Base-by-base conservation (phyloP, 1,140 invertebrate species). In the Euwallacea similis region DNA sequence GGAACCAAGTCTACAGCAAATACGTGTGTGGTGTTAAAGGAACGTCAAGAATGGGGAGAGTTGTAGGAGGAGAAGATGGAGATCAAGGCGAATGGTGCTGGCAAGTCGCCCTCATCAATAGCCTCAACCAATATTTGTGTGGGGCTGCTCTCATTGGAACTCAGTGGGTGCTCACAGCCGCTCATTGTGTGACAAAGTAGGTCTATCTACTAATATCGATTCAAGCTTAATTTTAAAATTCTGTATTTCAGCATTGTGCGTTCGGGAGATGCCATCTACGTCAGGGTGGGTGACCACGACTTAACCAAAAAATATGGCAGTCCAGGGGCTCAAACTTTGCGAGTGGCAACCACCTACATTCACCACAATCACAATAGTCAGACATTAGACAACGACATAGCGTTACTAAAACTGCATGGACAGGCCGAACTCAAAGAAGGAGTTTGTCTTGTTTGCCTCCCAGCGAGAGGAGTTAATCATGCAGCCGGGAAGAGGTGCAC, bases 321-420 rank as follows among this genome's bases (percentile, higher is more conserved):
- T 73, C 91, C 92, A 0, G 92, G 92, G 2, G 94, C 94, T 0
- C 94, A 96, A 82, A 96, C 94, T 0, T 83, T 95, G 11, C 84
- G 92, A 15, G 93, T 97, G 6, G 92, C 92, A 21, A 96, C 93
- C 11, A 97, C 95, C 0, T 97, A 97, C 80, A 97, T 97, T 56
- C 96, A 98, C 81, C 95, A 97, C 76, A 96, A 97, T 82, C 96
- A 98, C 83, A 97, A 98, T 81, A 95, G 93, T 72, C 94, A 97
- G 82, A 98, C 96, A 0, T 84, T 98, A 71, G 95, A 98, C 79
- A 97, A 98, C 78, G 96, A 98, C 79, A 97, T 98, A 73, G 97
- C 96, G 0, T 80, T 98, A 8, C 84, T 98, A 7, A 97, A 97
- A 80, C 87, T 98, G 7, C 90, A 95, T 74, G 92, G 92, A 0